A percentile compares a stretch with the other conserved stretches of the same genome.
These are phyloP conservation scores for Eudyptes chrysolophus DNA, from an alignment of 2,113 vertebrate genomes.

Conservation along the genomic window DNA sequence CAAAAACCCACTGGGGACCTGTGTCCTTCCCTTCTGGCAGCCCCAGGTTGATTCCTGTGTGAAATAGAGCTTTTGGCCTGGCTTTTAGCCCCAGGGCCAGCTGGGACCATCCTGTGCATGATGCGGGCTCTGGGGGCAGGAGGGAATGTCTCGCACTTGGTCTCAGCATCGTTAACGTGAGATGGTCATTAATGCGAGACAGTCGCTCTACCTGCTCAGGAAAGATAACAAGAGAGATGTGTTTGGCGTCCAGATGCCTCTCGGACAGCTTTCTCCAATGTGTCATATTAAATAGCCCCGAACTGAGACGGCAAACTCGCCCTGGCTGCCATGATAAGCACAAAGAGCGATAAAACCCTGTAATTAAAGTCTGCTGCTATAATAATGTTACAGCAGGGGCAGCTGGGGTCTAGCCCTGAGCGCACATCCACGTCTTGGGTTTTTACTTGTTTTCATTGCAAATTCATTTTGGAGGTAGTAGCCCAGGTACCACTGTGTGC, in stretches of 20 bases:
- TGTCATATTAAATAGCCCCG: neutral
- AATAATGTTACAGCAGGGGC: neutral
- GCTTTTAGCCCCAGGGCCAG: neutral
- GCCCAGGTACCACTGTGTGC: neutral
- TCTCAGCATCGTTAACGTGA: neutral
- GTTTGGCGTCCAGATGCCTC: neutral
- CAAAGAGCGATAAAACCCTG: neutral
- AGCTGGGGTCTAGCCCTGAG: neutral
- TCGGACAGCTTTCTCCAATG: constrained; percentile 7
- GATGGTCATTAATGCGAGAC: neutral
- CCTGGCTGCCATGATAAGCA: neutral
- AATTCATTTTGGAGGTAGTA: neutral
- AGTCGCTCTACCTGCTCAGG: neutral
- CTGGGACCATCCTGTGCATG: neutral
- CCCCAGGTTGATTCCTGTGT: neutral
- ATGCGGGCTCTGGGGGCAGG: accelerated
- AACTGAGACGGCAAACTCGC: neutral
- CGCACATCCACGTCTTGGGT: neutral
- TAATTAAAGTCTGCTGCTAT: constrained; percentile 35
- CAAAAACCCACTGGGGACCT: neutral
- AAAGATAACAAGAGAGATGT: constrained; percentile 14
- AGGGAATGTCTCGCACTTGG: neutral
- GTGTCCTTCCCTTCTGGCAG: neutral
- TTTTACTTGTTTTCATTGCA: neutral
- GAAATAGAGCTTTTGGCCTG: neutral